phyloP scores from a whole-genome alignment of 2,888 invertebrate genomes.

The Drosophila demipolita region DNA sequence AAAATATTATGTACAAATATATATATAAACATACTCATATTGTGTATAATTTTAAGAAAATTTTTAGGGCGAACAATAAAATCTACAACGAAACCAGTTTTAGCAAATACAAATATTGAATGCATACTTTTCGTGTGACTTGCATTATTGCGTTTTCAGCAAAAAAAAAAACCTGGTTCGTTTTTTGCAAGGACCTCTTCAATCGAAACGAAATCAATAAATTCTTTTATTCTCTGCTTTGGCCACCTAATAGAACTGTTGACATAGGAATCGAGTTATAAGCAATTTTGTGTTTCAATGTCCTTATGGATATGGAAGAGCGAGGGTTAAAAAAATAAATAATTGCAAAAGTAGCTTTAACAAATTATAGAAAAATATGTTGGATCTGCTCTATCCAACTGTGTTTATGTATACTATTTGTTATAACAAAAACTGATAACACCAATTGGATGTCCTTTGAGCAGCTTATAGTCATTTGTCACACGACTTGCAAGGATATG shows the following conservation, averaged over 20 bases:
- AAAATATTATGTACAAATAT: conserved; percentile 32
- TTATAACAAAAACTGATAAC: neutral
- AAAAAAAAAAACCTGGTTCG: neutral
- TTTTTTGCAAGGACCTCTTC: neutral
- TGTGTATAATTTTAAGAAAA: conserved; percentile 1
- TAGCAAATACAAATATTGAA: neutral
- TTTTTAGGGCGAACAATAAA: conserved; percentile 6
- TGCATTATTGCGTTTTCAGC: neutral
- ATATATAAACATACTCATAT: conserved; percentile 2
- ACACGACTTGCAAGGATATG: neutral
- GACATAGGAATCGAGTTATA: neutral
- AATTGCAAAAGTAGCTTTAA: neutral
- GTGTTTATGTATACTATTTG: too few species aligned
- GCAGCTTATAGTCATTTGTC: neutral
- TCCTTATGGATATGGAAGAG: neutral
- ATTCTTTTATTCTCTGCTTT: neutral
- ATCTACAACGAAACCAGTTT: conserved; percentile 3
- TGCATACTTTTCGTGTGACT: neutral
- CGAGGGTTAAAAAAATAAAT: neutral
- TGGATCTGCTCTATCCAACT: too few species aligned
- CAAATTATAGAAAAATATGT: neutral
- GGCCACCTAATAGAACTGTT: neutral
- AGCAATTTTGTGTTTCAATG: neutral
- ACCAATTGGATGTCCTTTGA: neutral
- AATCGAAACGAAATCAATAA: neutral